Percentiles rank a stretch among this genome's conserved stretches.
Conservation (phyloP, 1,140 invertebrate genomes). For the Lucilia sericata region DNA sequence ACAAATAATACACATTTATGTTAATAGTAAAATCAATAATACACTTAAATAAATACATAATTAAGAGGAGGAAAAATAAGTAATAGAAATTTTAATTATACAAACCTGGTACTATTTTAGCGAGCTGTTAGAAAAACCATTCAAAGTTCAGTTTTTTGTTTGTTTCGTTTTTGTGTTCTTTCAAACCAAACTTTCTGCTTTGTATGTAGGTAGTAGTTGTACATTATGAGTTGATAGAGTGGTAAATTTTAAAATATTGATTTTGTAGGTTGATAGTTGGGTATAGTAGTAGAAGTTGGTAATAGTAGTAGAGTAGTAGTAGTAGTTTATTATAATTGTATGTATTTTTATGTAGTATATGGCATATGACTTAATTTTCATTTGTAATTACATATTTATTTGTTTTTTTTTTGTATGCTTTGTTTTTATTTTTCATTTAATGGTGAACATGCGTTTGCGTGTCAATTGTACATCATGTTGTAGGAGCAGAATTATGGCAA, state of each 20-base stretch:
- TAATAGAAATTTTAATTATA: constrained; percentile 10
- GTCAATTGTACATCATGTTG: constrained; percentile 43
- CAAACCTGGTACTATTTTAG: constrained; percentile 21
- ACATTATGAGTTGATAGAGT: constrained; percentile 11
- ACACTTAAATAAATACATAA: not conserved
- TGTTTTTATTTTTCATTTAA: not conserved
- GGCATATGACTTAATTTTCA: constrained; percentile 24
- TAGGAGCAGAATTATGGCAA: constrained; percentile 41
- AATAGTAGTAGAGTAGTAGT: constrained; percentile 21
- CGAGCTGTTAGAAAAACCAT: constrained; percentile 11
- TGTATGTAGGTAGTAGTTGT: not conserved
- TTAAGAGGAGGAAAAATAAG: not conserved
- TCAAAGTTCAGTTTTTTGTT: not conserved
- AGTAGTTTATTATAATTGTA: constrained; percentile 11
- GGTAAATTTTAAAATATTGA: not conserved
- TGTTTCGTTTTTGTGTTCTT: not conserved
- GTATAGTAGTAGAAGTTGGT: not conserved
- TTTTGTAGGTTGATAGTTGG: constrained; percentile 16
- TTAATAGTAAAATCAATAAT: not conserved
- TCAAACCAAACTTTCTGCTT: constrained; percentile 16
- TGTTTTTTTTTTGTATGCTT: no score
- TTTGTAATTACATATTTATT: not conserved
- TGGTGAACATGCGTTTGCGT: constrained; percentile 39
- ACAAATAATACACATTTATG: constrained; percentile 17
- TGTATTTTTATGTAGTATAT: constrained; percentile 14